Percentiles rank a stretch among this genome's conserved stretches.
Conservation (phyloP, 2,113 vertebrate genomes). For the Tetrao urogallus region DNA sequence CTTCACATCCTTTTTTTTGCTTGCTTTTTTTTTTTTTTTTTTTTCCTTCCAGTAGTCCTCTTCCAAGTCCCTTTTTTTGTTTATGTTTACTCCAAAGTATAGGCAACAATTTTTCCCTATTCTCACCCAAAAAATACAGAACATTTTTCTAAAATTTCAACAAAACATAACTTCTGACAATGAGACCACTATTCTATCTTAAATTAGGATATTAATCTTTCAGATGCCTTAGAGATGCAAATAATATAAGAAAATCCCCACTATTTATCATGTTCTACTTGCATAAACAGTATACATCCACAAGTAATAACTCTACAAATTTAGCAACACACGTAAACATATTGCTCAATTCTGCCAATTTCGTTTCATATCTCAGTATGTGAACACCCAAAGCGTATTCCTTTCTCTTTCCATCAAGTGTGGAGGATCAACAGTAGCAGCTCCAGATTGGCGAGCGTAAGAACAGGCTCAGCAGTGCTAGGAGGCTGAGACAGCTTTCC, state of each 20-base stretch:
- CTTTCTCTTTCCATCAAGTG: background rate
- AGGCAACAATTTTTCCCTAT: background rate
- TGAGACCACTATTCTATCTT: background rate
- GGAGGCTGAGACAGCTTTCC: conserved; percentile 25
- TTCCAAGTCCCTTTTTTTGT: background rate
- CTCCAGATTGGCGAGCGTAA: background rate
- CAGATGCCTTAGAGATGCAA: background rate
- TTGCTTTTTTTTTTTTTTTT: too few relatives aligned
- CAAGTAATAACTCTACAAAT: background rate
- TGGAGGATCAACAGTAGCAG: background rate
- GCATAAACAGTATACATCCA: background rate
- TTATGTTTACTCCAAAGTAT: background rate
- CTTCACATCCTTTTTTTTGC: background rate
- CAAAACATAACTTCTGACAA: background rate
- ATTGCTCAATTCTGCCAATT: background rate
- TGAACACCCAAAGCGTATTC: background rate
- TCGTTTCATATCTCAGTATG: background rate
- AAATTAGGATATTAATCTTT: background rate
- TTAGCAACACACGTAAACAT: background rate
- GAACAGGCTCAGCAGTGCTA: background rate
- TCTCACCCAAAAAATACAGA: background rate
- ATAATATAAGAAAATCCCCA: background rate
- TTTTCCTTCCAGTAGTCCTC: background rate
- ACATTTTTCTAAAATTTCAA: background rate
- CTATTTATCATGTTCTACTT: rapidly evolving